These are phyloP conservation scores for Hypolimnas misippus DNA, from an alignment of 2,888 invertebrate species.

Conservation along the genomic window DNA sequence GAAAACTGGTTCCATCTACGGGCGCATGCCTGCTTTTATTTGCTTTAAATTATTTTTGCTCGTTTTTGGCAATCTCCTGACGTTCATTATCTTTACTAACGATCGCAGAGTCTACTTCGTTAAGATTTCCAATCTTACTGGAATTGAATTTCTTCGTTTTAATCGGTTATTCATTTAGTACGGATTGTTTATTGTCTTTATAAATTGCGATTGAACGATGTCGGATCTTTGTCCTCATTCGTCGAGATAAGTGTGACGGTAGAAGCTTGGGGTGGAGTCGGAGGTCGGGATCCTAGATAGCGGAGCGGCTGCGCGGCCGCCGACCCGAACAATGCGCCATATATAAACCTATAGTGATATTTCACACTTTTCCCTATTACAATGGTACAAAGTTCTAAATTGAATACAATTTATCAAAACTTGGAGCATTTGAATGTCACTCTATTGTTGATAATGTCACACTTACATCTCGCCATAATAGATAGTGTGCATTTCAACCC, in stretches of 20 bases:
- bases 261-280: slow-evolving; percentile 64
- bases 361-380: slow-evolving; percentile 39
- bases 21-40: slow-evolving; percentile 77
- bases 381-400: slow-evolving; percentile 41
- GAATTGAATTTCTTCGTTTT: slow-evolving; percentile 67
- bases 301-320: slow-evolving; percentile 56
- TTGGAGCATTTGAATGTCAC: slow-evolving; percentile 36
- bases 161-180: slow-evolving; percentile 61
- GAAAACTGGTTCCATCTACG: slow-evolving; percentile 67
- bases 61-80: slow-evolving; percentile 76
- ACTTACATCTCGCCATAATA: slow-evolving; percentile 41
- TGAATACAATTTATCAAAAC: slow-evolving; percentile 32
- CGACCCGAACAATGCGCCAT: slow-evolving; percentile 66
- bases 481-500: slow-evolving; percentile 47
- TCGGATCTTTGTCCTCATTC: slow-evolving; percentile 77
- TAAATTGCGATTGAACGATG: slow-evolving; percentile 51
- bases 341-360: slow-evolving; percentile 29
- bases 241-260: slow-evolving; percentile 71
- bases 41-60: slow-evolving; percentile 80
- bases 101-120: slow-evolving; percentile 73
- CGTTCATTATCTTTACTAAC: slow-evolving; percentile 77
- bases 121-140: slow-evolving; percentile 72
- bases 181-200: slow-evolving; percentile 67
- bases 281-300: slow-evolving; percentile 75
- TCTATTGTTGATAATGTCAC: slow-evolving; percentile 45